These are phyloP conservation scores for Micromys minutus DNA, from an alignment of 2,113 vertebrate genomes.

Conservation along the genomic window DNA sequence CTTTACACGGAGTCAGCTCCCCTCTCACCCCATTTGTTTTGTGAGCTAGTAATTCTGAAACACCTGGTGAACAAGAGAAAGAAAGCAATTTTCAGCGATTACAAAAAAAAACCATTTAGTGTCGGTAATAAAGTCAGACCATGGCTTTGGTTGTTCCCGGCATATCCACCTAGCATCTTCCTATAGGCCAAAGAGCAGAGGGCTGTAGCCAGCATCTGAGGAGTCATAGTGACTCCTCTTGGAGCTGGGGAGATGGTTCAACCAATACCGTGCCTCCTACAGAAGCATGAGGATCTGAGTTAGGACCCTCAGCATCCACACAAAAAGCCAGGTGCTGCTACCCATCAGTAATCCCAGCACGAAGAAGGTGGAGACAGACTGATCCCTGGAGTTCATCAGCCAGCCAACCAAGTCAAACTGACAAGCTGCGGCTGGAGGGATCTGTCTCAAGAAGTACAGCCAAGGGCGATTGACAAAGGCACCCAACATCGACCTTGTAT, in stretches of 20 bases:
- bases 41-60: not conserved
- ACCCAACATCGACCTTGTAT: not conserved
- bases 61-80: not conserved
- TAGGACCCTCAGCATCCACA: not conserved
- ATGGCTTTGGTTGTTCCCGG: not conserved
- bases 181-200: not conserved
- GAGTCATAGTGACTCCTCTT: fast-evolving
- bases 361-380: too few species aligned
- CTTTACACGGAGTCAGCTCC: not conserved
- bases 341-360: not conserved
- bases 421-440: not conserved
- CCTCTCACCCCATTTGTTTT: not conserved
- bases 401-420: not conserved
- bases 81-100: not conserved
- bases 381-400: not conserved
- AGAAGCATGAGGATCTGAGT: not conserved
- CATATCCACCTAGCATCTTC: not conserved
- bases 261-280: too few species aligned
- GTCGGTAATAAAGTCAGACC: not conserved
- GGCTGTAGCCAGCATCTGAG: not conserved
- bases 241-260: not conserved
- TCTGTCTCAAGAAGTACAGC: not conserved
- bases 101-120: not conserved
- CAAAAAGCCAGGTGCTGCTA: not conserved
- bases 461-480: not conserved